These are phyloP conservation scores for Gambusia affinis DNA, from an alignment of 2,113 vertebrate species.

Conservation along the genomic window DNA sequence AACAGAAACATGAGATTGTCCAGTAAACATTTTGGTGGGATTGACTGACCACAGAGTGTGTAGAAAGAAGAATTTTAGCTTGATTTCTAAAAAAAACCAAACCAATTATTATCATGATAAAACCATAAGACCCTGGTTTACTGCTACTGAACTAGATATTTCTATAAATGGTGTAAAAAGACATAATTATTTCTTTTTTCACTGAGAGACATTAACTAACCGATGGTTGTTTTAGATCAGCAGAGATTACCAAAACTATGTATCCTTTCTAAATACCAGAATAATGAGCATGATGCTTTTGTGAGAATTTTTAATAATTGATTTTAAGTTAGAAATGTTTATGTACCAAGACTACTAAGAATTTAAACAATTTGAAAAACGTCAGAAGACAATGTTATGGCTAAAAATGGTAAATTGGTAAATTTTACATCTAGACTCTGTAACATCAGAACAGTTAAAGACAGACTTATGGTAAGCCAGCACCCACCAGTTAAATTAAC, in stretches of 20 bases:
- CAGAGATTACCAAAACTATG: neutral
- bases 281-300: neutral
- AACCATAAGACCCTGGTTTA: conserved; percentile 34
- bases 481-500: too few species aligned
- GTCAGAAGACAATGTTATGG: neutral
- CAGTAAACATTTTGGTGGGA: conserved; percentile 25
- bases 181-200: neutral
- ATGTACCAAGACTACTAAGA: too few species aligned
- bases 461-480: too few species aligned
- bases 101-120: conserved; percentile 31
- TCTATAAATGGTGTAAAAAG: neutral
- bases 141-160: neutral
- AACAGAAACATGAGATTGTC: conserved; percentile 48
- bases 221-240: neutral
- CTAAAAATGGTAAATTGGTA: too few species aligned
- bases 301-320: too few species aligned
- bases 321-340: too few species aligned
- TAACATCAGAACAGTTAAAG: too few species aligned
- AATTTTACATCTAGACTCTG: too few species aligned
- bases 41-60: conserved; percentile 37
- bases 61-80: conserved; percentile 35
- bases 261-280: neutral
- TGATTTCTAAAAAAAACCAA: conserved; percentile 16
- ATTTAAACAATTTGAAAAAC: neutral
- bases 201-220: neutral